A percentile compares a stretch with the other conserved stretches of the same genome.
phyloP scores from a whole-genome alignment of 2,113 vertebrate species.

The Paracanthobrama guichenoti region DNA sequence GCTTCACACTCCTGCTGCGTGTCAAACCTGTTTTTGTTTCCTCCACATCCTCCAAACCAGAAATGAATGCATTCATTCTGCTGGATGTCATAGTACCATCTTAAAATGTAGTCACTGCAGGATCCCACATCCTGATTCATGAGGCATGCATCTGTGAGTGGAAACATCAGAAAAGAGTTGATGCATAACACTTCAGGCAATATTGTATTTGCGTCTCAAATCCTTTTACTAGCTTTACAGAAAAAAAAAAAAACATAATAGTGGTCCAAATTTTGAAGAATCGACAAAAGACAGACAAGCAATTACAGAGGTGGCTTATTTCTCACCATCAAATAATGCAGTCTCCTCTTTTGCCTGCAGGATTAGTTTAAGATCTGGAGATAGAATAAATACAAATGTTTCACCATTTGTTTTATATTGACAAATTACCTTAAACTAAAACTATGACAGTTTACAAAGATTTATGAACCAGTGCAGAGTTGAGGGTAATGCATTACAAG shows the following conservation, averaged over 20 bases:
- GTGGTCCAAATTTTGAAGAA: neutral
- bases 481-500: too few species aligned
- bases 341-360: neutral
- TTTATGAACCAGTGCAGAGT: too few species aligned
- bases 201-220: neutral
- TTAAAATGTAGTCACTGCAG: conserved; percentile 75
- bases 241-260: neutral
- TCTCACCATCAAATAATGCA: neutral
- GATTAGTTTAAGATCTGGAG: neutral
- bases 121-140: conserved; percentile 68
- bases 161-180: neutral
- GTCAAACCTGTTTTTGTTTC: conserved; percentile 80
- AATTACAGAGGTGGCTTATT: neutral
- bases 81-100: conserved; percentile 78
- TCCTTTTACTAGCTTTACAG: neutral
- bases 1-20: conserved; percentile 74
- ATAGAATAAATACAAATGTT: neutral
- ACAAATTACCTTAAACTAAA: neutral
- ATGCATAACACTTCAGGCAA: neutral
- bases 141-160: conserved; percentile 70
- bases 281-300: neutral
- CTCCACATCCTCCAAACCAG: conserved; percentile 84
- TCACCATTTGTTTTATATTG: neutral
- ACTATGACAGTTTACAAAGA: too few species aligned
- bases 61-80: conserved; percentile 73